Conservation (phyloP, 2,888 invertebrate species). For the Leptogaster cylindrica region DNA sequence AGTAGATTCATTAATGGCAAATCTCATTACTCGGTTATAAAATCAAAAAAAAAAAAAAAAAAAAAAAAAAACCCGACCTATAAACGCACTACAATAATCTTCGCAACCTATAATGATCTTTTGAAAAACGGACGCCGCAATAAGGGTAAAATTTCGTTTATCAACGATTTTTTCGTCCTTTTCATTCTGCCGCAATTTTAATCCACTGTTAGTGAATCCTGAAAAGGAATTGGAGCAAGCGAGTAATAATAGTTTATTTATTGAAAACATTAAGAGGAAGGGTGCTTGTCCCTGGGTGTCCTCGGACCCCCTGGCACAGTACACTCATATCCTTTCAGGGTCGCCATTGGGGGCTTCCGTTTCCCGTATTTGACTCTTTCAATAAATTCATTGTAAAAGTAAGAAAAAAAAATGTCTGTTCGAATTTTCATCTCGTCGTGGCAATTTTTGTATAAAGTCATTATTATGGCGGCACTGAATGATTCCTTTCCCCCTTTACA, state of each 20-base stretch:
- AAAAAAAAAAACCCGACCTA: not conserved
- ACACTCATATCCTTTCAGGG: constrained; percentile 49
- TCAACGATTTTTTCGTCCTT: constrained; percentile 1
- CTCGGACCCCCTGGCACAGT: constrained; percentile 42
- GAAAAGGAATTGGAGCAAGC: constrained; percentile 11
- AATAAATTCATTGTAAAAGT: too few relatives aligned
- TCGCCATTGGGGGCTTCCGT: constrained; percentile 46
- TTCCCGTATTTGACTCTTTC: constrained; percentile 18
- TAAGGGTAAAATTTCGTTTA: not conserved
- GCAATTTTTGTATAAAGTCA: constrained; percentile 10
- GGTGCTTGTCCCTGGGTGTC: constrained; percentile 47
- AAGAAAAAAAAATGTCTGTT: constrained; percentile 14
- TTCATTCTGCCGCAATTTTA: constrained; percentile 15
- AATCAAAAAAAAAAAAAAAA: too few relatives aligned
- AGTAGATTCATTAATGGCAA: too few relatives aligned
- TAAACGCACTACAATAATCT: constrained; percentile 18
- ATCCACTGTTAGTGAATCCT: constrained; percentile 11
- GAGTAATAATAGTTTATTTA: constrained; percentile 49
- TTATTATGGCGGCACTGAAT: not conserved
- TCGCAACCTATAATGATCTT: constrained; percentile 14
- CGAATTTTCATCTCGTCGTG: constrained; percentile 23
- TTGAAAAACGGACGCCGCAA: not conserved
- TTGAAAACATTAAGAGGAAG: constrained; percentile 47
- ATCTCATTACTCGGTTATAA: not conserved
- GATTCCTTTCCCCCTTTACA: not conserved